phyloP scores from a whole-genome alignment of 2,113 vertebrate genomes.

The Sceloporus undulatus region DNA sequence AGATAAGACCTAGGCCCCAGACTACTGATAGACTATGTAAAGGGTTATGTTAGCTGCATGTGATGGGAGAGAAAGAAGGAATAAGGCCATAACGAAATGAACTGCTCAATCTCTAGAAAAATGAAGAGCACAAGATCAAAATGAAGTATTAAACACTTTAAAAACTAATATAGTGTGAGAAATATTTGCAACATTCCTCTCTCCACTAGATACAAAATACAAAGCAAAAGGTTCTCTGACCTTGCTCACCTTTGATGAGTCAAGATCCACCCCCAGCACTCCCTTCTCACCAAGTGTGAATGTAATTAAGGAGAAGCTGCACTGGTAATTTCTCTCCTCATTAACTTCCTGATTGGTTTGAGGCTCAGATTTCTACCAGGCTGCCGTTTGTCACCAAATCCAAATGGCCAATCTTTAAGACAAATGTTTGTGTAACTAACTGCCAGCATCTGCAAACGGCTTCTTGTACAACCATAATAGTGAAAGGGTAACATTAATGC shows the following conservation, averaged over 20 bases:
- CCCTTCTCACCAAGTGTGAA: constrained; percentile 80
- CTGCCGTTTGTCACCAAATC: constrained; percentile 97
- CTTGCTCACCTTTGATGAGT: constrained; percentile 83
- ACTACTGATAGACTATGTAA: background rate
- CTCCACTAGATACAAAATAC: constrained; percentile 78
- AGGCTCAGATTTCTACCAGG: constrained; percentile 87
- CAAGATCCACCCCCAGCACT: constrained; percentile 79
- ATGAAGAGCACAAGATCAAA: background rate
- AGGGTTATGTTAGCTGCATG: background rate
- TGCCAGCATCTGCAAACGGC: constrained; percentile 83
- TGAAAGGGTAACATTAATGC: constrained; percentile 86
- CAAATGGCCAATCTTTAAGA: constrained; percentile 97
- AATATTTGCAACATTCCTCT: constrained; percentile 78
- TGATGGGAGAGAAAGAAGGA: too few species aligned
- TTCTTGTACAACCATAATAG: constrained; percentile 90
- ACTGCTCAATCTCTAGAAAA: background rate
- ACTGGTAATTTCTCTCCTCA: constrained; percentile 98
- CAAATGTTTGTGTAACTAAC: constrained; percentile 99
- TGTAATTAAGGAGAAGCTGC: constrained; percentile 89
- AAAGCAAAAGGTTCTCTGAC: constrained; percentile 84
- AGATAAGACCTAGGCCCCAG: background rate
- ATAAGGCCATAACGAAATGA: background rate
- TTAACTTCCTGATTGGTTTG: constrained; percentile 99
- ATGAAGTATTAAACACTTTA: constrained; percentile 63
- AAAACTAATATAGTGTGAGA: constrained; percentile 65